Base-by-base conservation (phyloP, 2,888 invertebrate species). In the Pollenia amentaria region DNA sequence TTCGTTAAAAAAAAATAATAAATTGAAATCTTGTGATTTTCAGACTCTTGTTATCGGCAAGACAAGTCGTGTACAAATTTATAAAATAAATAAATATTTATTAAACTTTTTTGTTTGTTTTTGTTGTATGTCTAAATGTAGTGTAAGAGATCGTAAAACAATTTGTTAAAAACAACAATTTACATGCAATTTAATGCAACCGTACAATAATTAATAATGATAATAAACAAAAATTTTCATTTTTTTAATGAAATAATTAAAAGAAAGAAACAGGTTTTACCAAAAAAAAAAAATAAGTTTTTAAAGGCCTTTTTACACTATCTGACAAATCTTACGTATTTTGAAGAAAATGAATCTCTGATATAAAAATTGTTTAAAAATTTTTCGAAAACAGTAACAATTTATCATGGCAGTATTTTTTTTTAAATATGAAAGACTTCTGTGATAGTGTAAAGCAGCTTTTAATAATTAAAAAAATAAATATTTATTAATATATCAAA, bases 101-200 rank as follows among this genome's bases (percentile, higher is more conserved):
- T 21, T 40, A 69, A 38, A 57, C 0, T 29, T 29, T 4, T 29
- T 6, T 29, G 6, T 29, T 6, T 29, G 29, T n/a, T 44, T 29
- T 14, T 51, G 4, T 60, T 21, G 40, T 64, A 8, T 55, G 38
- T 65, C 44, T 21, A 40, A 55, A 18, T 57, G 46, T 21, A 21
- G 53, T 62, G n/a, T 11, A 29, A 29, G 29, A 16, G 18, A 40
- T 76, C 40, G 18, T 76, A 64, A 82, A 76, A 62, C 53, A 69
- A 75, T 82, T 82, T 75, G 81, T 82, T 82, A 51, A 75, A 75
- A 69, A 42, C 38, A 72, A 64, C 72, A 83, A 69, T 84, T 78
- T 73, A 84, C 84, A 84, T 65, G 73, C 48, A 73, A 57, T 51
- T 57, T 48, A 72, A 60, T 60, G 72, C 72, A 65, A 78, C 78